phyloP scores from a whole-genome alignment of 2,888 invertebrate species.

The Leptothorax acervorum region DNA sequence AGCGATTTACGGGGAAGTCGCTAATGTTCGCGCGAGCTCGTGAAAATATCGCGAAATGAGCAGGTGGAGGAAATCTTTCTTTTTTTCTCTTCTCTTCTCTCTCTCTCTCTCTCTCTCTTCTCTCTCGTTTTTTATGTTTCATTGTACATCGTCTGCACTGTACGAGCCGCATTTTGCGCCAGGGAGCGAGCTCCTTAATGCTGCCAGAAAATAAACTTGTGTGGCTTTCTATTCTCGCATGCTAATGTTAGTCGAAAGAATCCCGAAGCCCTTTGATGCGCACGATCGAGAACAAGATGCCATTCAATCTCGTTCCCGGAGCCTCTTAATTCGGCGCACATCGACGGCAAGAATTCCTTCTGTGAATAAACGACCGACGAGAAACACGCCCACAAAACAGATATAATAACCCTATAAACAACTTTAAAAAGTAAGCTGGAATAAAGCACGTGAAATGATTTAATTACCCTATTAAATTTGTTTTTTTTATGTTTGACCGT shows the following conservation, averaged over 20 bases:
- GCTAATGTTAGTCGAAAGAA: not conserved
- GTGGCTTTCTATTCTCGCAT: conserved; percentile 6
- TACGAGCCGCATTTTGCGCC: conserved; percentile 9
- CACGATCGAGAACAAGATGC: conserved; percentile 34
- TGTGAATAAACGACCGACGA: conserved; percentile 19
- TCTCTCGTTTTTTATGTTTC: not conserved
- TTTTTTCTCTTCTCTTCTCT: not conserved
- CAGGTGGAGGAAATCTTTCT: not conserved
- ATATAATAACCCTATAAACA: not conserved
- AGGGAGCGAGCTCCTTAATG: conserved; percentile 1
- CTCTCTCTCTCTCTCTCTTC: not conserved
- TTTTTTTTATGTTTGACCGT: not conserved
- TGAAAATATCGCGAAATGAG: conserved; percentile 41
- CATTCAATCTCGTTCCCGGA: conserved; percentile 30
- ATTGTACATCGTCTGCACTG: conserved; percentile 11
- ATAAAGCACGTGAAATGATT: not conserved
- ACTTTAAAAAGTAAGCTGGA: not conserved
- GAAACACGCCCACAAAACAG: not conserved
- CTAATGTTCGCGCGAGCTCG: conserved; percentile 61
- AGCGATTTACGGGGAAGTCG: conserved; percentile 62
- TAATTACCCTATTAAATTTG: not conserved
- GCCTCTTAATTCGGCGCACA: conserved; percentile 31
- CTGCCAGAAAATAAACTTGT: conserved; percentile 47
- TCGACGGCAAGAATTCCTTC: not conserved
- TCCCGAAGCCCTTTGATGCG: conserved; percentile 32